Conservation (phyloP, 2,113 vertebrate species). For the Nothocercus julius region DNA sequence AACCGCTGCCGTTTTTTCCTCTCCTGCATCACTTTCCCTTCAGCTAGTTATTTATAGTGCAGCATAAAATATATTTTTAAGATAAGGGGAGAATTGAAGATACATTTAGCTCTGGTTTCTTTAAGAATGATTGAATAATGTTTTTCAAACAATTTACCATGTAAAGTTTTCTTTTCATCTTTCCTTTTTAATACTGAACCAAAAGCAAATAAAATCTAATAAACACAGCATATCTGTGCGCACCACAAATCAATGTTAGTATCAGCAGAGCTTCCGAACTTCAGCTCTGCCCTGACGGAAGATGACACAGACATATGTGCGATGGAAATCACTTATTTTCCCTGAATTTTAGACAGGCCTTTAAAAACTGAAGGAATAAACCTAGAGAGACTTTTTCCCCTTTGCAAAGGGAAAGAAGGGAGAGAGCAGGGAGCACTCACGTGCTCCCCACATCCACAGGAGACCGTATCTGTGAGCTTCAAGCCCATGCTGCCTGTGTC, state of each 20-base stretch:
- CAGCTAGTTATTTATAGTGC: constrained; percentile 75
- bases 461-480: neutral
- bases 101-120: constrained; percentile 15
- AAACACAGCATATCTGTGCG: neutral
- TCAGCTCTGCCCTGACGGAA: neutral
- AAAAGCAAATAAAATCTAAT: neutral
- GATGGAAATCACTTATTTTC: neutral
- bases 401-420: neutral
- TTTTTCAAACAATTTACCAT: constrained; percentile 29
- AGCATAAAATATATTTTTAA: constrained; percentile 72
- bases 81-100: constrained; percentile 62
- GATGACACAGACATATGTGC: neutral
- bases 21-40: constrained; percentile 25
- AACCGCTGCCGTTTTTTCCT: neutral
- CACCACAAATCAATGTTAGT: neutral
- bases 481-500: neutral
- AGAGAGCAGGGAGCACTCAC: neutral
- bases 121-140: constrained; percentile 30
- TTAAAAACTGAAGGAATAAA: neutral
- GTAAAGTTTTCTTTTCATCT: neutral
- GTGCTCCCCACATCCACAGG: neutral
- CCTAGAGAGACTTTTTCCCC: neutral
- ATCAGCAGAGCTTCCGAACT: neutral
- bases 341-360: neutral
- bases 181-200: neutral